A percentile compares a stretch with the other conserved stretches of the same genome.
Evolutionary conservation across 2,113 vertebrate genomes (phyloP).

Genomic region (Melierax canorus): DNA sequence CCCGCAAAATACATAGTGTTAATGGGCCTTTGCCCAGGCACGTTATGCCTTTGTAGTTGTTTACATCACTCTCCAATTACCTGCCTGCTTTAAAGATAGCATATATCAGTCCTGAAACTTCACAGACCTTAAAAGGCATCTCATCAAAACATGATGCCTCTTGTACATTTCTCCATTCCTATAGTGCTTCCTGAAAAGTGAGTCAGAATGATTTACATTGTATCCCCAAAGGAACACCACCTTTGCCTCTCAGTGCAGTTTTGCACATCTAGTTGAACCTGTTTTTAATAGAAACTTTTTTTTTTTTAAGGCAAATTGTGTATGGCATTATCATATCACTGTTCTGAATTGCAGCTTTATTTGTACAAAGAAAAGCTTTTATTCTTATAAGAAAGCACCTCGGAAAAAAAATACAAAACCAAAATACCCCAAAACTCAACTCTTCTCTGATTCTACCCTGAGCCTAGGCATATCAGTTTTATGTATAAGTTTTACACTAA

Average conservation of each 20-base stretch:
- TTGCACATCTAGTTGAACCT: neutral
- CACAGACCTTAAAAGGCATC: neutral
- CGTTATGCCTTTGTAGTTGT: neutral
- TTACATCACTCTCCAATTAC: neutral
- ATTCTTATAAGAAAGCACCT: neutral
- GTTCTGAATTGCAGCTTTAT: neutral
- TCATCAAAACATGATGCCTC: neutral
- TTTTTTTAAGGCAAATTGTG: neutral
- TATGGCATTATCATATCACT: neutral
- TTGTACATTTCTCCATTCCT: neutral
- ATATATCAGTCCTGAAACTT: neutral
- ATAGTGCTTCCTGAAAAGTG: neutral
- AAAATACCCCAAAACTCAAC: neutral
- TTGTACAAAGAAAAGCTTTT: neutral
- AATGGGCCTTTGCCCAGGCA: neutral
- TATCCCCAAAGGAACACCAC: neutral
- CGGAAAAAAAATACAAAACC: neutral
- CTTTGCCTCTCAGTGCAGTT: neutral
- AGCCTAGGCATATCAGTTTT: neutral
- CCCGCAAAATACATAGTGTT: neutral
- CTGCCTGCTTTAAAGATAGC: slow-evolving; percentile 4
- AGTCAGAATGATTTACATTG: neutral
- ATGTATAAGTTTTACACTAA: neutral
- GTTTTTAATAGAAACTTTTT: neutral
- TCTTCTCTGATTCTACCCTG: neutral